phyloP scores from a whole-genome alignment of 1,140 invertebrate genomes.

The Drosophila mojavensis region DNA sequence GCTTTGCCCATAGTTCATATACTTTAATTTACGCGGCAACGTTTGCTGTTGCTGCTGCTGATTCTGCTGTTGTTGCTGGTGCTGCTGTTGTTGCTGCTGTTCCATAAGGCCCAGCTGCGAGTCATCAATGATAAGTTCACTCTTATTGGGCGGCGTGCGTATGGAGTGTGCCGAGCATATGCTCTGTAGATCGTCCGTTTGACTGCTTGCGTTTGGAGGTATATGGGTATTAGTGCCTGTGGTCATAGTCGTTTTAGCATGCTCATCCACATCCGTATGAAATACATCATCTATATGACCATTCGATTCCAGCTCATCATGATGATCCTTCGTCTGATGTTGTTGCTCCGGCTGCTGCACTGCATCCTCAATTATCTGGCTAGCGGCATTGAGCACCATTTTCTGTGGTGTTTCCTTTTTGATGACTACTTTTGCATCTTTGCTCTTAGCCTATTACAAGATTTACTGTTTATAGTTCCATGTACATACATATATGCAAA shows the following conservation, averaged over 20 bases:
- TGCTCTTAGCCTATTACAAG: constrained; percentile 24
- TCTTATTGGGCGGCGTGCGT: constrained; percentile 6
- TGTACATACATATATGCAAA: too few relatives aligned
- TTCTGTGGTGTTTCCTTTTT: constrained; percentile 42
- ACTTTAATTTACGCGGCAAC: constrained; percentile 31
- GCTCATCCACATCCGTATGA: neutral
- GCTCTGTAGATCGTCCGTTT: constrained; percentile 16
- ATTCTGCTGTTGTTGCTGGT: constrained; percentile 4
- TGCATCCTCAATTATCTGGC: constrained; percentile 54
- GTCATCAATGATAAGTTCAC: constrained; percentile 54
- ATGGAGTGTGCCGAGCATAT: neutral
- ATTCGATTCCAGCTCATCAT: constrained; percentile 11
- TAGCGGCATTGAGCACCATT: constrained; percentile 30
- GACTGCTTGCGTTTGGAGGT: constrained; percentile 13
- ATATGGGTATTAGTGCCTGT: constrained; percentile 10
- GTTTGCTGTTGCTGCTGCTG: constrained; percentile 22
- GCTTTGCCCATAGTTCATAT: constrained; percentile 19
- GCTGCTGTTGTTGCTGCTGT: constrained; percentile 32
- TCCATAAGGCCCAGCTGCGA: constrained; percentile 39
- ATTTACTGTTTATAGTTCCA: too few relatives aligned
- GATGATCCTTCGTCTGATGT: constrained; percentile 20
- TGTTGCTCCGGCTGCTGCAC: constrained; percentile 18
- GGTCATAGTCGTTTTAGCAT: constrained; percentile 5
- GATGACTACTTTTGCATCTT: neutral
- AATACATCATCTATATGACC: constrained; percentile 6